Conservation (phyloP, 2,888 invertebrate species). For the Habrosyne pyritoides region DNA sequence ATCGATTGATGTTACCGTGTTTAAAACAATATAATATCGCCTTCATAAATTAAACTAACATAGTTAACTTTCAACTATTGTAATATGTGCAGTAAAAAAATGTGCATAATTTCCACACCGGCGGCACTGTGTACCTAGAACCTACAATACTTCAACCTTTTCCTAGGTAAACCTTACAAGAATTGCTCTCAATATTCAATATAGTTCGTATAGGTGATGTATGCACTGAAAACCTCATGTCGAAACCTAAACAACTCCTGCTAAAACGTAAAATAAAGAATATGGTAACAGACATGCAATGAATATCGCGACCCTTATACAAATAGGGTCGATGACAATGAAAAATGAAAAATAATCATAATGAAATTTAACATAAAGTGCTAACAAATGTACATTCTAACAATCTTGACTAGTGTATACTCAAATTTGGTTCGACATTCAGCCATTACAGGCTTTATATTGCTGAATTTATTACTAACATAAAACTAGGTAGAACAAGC, state of each 20-base stretch:
- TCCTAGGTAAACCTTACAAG: background rate
- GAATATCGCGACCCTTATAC: constrained; percentile 49
- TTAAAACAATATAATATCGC: constrained; percentile 6
- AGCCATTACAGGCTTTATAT: constrained; percentile 39
- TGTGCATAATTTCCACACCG: background rate
- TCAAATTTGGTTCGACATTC: constrained; percentile 43
- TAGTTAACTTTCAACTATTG: background rate
- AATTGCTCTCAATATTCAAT: background rate
- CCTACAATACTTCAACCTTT: background rate
- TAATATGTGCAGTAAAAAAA: background rate
- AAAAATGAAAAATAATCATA: constrained; percentile 17
- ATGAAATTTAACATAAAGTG: constrained; percentile 17
- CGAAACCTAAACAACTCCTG: constrained; percentile 13
- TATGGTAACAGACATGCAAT: constrained; percentile 11
- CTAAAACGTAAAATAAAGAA: constrained; percentile 21
- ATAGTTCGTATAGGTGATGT: background rate
- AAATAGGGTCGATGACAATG: constrained; percentile 28
- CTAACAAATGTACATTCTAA: constrained; percentile 45
- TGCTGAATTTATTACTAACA: constrained; percentile 20
- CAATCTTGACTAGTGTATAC: constrained; percentile 55
- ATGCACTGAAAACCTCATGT: constrained; percentile 43
- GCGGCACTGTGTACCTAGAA: background rate
- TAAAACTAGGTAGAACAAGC: constrained; percentile 20
- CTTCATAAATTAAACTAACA: background rate
- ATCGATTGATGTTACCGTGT: no score